Base-by-base conservation (phyloP, 1,140 invertebrate species). In the Pachypsylla venusta region DNA sequence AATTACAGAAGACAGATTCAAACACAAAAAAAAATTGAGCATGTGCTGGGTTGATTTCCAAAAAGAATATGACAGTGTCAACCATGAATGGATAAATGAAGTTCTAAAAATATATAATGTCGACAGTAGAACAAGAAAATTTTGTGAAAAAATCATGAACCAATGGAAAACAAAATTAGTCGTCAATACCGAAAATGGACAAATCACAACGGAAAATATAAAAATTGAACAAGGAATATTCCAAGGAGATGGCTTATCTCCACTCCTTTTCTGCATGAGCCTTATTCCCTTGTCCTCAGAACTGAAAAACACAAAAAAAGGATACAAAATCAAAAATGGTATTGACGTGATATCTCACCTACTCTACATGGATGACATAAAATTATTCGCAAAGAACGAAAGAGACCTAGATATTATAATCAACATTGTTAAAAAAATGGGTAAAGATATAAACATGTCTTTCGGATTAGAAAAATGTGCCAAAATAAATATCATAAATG, bases 51-150 rank as follows among this genome's bases (percentile, higher is more conserved):
- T 66, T 25, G 63, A 65, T 26, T 65, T 65, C 35, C 26, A 61
- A 26, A 65, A 66, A 53, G 60, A 61, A 7, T 65, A 61, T 57
- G 64, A 63, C 28, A 56, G 25, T 7, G 59, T 64, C 1, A 57
- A 58, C 2, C 62, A 65, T 42, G 54, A 59, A 2, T 66, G 62
- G 65, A 42, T 66, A 16, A 4, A 61, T 14, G 39, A 64, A 53
- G 42, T 60, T 19, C 24, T 64, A 14, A 40, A 60, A 27, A 56
- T 64, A 26, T 63, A 65, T 25, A 58, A 60, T 27, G 56, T 63
- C 2, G 53, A 58, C 10, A 14, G 28, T 4, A 14, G 26, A 42
- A 19, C 22, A 48, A 16, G 10, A 7, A n/a, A 48, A 19, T 48
- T 5, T 22, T 22, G 16, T 16, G 10, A 35, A 16, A 12, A 12